Conservation (phyloP, 2,888 invertebrate genomes). For the Gymnosoma rotundatum region DNA sequence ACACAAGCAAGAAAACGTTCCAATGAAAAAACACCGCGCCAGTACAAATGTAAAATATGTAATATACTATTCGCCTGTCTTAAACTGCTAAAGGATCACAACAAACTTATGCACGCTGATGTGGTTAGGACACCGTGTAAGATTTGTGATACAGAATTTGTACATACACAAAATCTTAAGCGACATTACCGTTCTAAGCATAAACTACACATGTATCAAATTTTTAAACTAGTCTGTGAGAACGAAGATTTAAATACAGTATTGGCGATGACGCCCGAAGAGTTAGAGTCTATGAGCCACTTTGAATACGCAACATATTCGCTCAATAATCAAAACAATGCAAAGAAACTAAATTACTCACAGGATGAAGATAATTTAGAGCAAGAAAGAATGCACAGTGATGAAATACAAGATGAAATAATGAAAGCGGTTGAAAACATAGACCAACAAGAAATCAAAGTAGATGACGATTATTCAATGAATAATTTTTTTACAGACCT, state of each 20-base stretch:
- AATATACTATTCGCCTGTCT: conserved; percentile 19
- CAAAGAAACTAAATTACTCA: background rate
- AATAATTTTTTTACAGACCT: conserved; percentile 71
- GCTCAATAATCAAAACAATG: background rate
- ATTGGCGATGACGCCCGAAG: conserved; percentile 10
- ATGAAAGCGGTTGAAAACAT: conserved; percentile 52
- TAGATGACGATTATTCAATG: conserved; percentile 68
- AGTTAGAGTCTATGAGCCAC: background rate
- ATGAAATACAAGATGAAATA: conserved; percentile 56
- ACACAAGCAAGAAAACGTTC: background rate
- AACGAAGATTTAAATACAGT: conserved; percentile 42
- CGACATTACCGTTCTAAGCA: conserved; percentile 37
- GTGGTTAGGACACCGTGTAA: conserved; percentile 18
- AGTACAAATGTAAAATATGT: conserved; percentile 47
- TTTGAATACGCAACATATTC: background rate
- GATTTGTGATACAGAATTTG: conserved; percentile 30
- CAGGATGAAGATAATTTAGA: background rate
- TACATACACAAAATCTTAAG: conserved; percentile 10
- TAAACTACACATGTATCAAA: conserved; percentile 41
- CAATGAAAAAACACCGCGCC: background rate
- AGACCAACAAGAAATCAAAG: conserved; percentile 30
- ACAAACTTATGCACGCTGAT: conserved; percentile 29
- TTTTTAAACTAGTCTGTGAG: conserved; percentile 18
- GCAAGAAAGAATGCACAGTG: conserved; percentile 7
- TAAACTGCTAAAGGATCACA: conserved; percentile 56